Evolutionary conservation across 2,888 invertebrate genomes (phyloP), one percentile per base, ranked within the genome.

Genomic region (Aproaerema taeniolella): DNA sequence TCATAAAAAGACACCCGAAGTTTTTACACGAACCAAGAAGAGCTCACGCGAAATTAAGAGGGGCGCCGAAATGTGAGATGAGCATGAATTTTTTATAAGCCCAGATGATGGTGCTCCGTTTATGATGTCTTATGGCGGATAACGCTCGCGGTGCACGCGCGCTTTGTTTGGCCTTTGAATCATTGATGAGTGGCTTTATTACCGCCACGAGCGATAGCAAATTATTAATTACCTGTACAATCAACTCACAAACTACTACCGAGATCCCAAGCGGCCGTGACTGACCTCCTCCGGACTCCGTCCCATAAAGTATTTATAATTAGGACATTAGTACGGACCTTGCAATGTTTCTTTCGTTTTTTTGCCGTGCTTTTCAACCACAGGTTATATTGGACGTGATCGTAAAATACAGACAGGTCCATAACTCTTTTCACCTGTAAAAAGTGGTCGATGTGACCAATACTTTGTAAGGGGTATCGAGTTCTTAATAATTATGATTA

Each of bases 1-100:
- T 85, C 86, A 86, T 86, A 86, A 86, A 86, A 85, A 86, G 85
- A 81, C 83, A 85, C 83, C 85, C 86, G 81, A 86, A 86, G 86
- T 86, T 85, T 85, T 85, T 85, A 85, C 83, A 83, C 82, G 82
- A 77, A 80, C 74, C 79, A 75, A 83, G 83, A 75, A 80, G 81
- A 80, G 70, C 82, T 75, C 82, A 79, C 79, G 81, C 79, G 83
- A 85, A 86, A 86, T 86, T 86, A 86, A 86, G 86, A 85, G 80
- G 86, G 86, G 85, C 80, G 81, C 76, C 82, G 85, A 86, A 85
- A 85, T 85, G 85, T 83, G 81, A 85, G 86, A 86, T 86, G 85
- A 85, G 76, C 73, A 83, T 86, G 86, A 86, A 86, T 86, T 82
- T 85, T 86, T 85, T 83, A 86, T 86, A 85, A 85, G 82, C 70